phyloP scores from a whole-genome alignment of 2,888 invertebrate species.

The Pyrocoelia pectoralis region DNA sequence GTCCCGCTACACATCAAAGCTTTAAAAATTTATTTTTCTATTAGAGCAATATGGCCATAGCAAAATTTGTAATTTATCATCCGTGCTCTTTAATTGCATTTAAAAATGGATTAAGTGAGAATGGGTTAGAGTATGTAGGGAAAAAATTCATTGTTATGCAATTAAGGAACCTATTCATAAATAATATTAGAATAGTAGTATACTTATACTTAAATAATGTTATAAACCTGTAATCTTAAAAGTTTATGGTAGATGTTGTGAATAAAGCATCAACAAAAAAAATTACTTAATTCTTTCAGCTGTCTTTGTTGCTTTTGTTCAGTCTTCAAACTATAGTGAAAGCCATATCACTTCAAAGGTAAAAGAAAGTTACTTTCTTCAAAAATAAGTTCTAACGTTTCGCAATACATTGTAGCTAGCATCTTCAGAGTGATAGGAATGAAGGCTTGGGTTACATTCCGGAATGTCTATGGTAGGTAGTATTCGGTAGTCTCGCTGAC shows the following conservation, averaged over 20 bases:
- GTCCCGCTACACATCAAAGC: neutral
- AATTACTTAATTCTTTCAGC: neutral
- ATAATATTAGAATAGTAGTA: neutral
- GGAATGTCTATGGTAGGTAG: too few relatives aligned
- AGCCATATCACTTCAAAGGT: too few relatives aligned
- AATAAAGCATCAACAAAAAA: constrained; percentile 28
- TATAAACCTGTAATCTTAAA: constrained; percentile 1
- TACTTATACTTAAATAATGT: constrained; percentile 2
- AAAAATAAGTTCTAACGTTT: too few relatives aligned
- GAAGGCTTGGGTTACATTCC: too few relatives aligned
- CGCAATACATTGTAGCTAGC: too few relatives aligned
- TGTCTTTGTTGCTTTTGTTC: too few relatives aligned
- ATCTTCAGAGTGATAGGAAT: too few relatives aligned
- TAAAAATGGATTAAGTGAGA: neutral
- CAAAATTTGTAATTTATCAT: neutral
- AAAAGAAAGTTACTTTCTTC: too few relatives aligned
- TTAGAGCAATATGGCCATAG: constrained; percentile 2
- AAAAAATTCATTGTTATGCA: neutral
- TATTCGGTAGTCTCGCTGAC: too few relatives aligned
- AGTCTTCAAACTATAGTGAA: too few relatives aligned
- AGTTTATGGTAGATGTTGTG: constrained; percentile 24
- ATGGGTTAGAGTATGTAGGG: neutral
- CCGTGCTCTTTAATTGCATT: neutral
- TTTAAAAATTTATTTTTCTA: constrained; percentile 10
- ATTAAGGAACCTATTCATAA: neutral